Evolutionary conservation across 1,140 invertebrate genomes (phyloP).

Genomic region (Contarinia nasturtii): DNA sequence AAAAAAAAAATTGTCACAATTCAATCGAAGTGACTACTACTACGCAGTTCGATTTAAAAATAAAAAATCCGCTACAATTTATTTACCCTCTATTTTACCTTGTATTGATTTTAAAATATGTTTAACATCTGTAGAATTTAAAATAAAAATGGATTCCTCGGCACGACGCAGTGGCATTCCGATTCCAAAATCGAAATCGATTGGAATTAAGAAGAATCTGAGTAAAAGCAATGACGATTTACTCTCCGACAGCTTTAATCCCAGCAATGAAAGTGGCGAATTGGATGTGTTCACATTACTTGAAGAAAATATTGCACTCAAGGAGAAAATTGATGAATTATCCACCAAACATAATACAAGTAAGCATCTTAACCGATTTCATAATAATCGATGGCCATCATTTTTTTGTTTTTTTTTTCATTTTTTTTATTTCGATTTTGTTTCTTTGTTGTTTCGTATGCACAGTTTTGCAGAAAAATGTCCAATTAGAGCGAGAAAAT

Average conservation of each 20-base stretch:
- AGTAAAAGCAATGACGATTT: conserved; percentile 19
- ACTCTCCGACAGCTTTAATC: conserved; percentile 20
- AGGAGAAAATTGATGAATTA: conserved; percentile 20
- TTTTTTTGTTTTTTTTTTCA: background rate
- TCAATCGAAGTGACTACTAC: no score
- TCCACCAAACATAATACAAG: conserved; percentile 12
- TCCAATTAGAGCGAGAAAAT: background rate
- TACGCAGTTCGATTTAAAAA: no score
- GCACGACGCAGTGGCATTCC: background rate
- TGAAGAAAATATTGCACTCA: conserved; percentile 21
- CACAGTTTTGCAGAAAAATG: background rate
- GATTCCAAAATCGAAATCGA: conserved; percentile 14
- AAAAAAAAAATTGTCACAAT: no score
- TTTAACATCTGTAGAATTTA: no score
- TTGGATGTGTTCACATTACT: conserved; percentile 19
- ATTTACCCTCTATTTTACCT: no score
- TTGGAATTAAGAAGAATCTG: conserved; percentile 18
- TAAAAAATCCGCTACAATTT: no score
- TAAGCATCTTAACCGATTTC: background rate
- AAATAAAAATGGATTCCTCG: background rate
- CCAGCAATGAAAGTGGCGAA: conserved; percentile 9
- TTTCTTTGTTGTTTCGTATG: background rate
- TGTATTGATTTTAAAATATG: no score
- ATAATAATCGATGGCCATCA: background rate
- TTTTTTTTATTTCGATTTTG: background rate